phyloP scores from a whole-genome alignment of 2,888 invertebrate genomes.

The Plagodis pulveraria region DNA sequence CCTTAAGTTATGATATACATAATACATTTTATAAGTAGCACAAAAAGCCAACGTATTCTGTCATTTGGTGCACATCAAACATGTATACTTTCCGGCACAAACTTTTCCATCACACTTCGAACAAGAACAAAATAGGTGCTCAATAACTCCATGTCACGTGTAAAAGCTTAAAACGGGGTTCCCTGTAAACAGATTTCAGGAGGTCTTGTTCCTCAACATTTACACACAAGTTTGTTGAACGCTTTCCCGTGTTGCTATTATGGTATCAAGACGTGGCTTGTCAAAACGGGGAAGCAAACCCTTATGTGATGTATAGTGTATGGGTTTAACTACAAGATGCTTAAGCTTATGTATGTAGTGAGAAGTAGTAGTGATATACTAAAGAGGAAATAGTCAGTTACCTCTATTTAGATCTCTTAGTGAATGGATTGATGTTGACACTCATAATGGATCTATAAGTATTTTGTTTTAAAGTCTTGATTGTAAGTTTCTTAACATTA shows the following conservation, averaged over 20 bases:
- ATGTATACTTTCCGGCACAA: slow-evolving; percentile 24
- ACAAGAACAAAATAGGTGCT: slow-evolving; percentile 8
- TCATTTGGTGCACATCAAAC: neutral
- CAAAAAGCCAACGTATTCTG: too few species aligned
- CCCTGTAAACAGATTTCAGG: slow-evolving; percentile 68
- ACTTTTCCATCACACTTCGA: slow-evolving; percentile 15
- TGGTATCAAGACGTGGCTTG: slow-evolving; percentile 58
- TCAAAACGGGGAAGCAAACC: slow-evolving; percentile 31
- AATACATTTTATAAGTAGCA: too few species aligned
- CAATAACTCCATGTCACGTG: slow-evolving; percentile 50
- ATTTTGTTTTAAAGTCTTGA: neutral
- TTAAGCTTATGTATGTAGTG: slow-evolving; percentile 4
- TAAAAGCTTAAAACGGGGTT: slow-evolving; percentile 61
- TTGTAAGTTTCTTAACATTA: too few species aligned
- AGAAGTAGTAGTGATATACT: neutral
- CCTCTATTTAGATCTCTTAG: neutral
- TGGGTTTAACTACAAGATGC: slow-evolving; percentile 9
- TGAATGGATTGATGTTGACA: neutral
- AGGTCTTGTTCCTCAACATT: slow-evolving; percentile 53
- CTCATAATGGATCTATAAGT: neutral
- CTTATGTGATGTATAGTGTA: slow-evolving; percentile 20
- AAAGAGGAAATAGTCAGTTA: slow-evolving; percentile 6
- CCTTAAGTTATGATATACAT: too few species aligned
- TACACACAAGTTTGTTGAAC: slow-evolving; percentile 67
- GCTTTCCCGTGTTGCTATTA: slow-evolving; percentile 78